Base-by-base conservation (phyloP, 1,140 invertebrate genomes). In the Aporrectodea caliginosa region DNA sequence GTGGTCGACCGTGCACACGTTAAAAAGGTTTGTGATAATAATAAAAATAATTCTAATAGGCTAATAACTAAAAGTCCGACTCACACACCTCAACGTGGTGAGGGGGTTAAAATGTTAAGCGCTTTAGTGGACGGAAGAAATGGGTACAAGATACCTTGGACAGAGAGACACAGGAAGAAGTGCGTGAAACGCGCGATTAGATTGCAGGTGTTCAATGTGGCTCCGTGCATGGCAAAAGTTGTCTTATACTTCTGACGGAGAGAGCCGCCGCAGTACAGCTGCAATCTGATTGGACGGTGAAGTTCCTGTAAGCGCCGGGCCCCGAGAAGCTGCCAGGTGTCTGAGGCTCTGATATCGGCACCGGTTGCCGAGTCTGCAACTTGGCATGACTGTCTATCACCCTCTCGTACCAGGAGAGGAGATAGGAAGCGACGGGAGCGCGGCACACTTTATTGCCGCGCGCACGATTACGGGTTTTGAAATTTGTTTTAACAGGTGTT, bases 401-500 rank as follows among this genome's bases (percentile, higher is more conserved):
- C 22, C n/a, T n/a, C n/a, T n/a, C n/a, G n/a, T n/a, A n/a, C n/a
- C n/a, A n/a, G n/a, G n/a, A n/a, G n/a, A n/a, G 43, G 6, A 58
- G 43, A 58, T 58, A 58, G 22, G 43, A 58, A 58, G 22, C 43
- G 22, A 12, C 43, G 43, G 43, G 22, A 58, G 43, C 43, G 6
- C 6, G 43, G 6, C 6, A 22, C 43, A 22, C 43, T 58, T 58
- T 58, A 58, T 58, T 58, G 22, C 43, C 43, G 43, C 6, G 43
- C 43, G n/a, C 43, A 58, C 43, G 22, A 58, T 58, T 58, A 58
- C 43, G 6, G 43, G 43, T 58, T 58, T 58, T 58, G 43, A 58
- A 58, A 58, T 58, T 58, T 58, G 22, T 58, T 58, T 58, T 58
- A 58, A 58, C 43, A 58, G 43, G 43, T 58, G 43, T 58, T 58